Evolutionary conservation across 2,797 vertebrate genomes (phyloP).

Genomic region (Manis pentadactyla): DNA sequence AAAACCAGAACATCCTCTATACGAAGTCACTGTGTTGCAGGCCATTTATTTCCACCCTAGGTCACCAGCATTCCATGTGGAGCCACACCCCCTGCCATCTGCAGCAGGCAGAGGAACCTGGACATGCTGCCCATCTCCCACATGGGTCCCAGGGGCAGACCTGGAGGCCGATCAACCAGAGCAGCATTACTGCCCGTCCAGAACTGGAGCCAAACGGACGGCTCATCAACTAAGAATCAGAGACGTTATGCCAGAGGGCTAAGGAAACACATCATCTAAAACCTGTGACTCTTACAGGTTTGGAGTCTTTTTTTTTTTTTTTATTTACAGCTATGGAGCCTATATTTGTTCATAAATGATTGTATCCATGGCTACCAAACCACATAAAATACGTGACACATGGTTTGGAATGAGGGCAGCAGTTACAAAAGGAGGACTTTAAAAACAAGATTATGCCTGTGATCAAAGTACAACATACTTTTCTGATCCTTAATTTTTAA

Average conservation of each 20-base stretch:
- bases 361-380: slow-evolving; percentile 34
- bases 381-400: neutral
- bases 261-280: neutral
- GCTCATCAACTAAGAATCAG: neutral
- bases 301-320: too few species aligned
- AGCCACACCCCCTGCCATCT: neutral
- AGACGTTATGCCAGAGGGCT: neutral
- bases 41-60: neutral
- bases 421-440: slow-evolving; percentile 42
- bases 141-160: neutral
- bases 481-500: slow-evolving; percentile 39
- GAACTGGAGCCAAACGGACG: neutral
- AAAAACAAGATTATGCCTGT: slow-evolving; percentile 34
- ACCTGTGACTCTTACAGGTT: neutral
- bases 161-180: neutral
- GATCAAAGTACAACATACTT: neutral
- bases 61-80: neutral
- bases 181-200: neutral
- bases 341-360: slow-evolving; percentile 54
- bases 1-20: neutral
- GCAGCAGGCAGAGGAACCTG: neutral
- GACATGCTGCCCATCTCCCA: neutral
- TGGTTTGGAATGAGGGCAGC: slow-evolving; percentile 41
- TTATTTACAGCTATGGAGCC: neutral
- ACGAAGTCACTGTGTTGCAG: neutral